Conservation (phyloP, 2,888 invertebrate genomes). For the Rhagonycha fulva region DNA sequence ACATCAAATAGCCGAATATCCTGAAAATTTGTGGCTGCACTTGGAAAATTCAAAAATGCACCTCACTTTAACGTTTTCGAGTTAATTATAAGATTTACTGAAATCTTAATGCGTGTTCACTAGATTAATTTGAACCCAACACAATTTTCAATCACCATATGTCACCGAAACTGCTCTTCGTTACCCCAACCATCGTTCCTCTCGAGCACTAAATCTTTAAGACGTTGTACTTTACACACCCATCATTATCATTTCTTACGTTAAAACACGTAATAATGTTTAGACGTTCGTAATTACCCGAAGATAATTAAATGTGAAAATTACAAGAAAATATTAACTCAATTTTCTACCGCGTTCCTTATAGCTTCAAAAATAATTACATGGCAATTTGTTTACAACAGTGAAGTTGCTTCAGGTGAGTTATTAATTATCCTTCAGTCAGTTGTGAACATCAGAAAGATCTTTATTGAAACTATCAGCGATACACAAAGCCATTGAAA, state of each 20-base stretch:
- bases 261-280: neutral
- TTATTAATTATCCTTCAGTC: slow-evolving; percentile 12
- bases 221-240: slow-evolving; percentile 8
- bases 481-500: neutral
- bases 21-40: neutral
- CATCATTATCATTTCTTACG: neutral
- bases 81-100: slow-evolving; percentile 22
- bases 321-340: neutral
- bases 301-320: neutral
- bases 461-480: slow-evolving; percentile 15
- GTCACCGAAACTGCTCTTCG: slow-evolving; percentile 25
- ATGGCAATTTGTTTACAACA: slow-evolving; percentile 16
- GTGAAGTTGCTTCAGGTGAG: slow-evolving; percentile 12
- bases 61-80: neutral
- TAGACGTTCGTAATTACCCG: neutral
- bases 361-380: slow-evolving; percentile 10
- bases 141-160: slow-evolving; percentile 28
- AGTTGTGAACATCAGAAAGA: slow-evolving; percentile 10
- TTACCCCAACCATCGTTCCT: slow-evolving; percentile 20
- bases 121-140: slow-evolving; percentile 25
- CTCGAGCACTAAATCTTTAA: slow-evolving; percentile 16
- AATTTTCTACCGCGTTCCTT: slow-evolving; percentile 5
- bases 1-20: no score
- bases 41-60: neutral
- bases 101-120: slow-evolving; percentile 21